A percentile compares a stretch with the other conserved stretches of the same genome.
These are phyloP conservation scores for Aphis gossypii DNA, from an alignment of 1,140 invertebrate genomes.

Conservation along the genomic window DNA sequence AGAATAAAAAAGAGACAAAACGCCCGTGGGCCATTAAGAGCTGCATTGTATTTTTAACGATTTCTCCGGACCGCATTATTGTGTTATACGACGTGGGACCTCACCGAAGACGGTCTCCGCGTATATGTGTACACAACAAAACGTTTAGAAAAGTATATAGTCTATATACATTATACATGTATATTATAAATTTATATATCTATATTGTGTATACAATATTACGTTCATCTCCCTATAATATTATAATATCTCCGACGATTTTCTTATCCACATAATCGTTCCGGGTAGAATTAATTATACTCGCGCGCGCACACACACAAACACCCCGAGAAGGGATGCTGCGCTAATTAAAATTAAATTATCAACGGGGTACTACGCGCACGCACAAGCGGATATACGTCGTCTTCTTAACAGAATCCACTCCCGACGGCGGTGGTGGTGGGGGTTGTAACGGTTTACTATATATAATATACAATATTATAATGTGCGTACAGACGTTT, in stretches of 20 bases:
- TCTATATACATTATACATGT: too few species aligned
- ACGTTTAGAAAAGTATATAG: conserved; percentile 39
- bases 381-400: neutral
- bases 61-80: conserved; percentile 40
- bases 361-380: neutral
- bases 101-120: neutral
- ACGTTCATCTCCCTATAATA: neutral
- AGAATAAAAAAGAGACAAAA: neutral
- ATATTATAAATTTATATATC: neutral
- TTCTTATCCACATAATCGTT: conserved; percentile 21
- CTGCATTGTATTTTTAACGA: conserved; percentile 40
- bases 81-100: conserved; percentile 23
- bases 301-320: too few species aligned
- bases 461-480: neutral
- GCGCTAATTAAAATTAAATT: conserved; percentile 44
- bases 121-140: neutral
- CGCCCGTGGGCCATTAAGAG: conserved; percentile 24
- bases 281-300: conserved; percentile 36
- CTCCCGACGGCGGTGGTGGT: neutral
- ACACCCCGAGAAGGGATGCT: neutral
- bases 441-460: neutral
- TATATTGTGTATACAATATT: neutral
- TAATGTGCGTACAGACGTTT: conserved; percentile 15
- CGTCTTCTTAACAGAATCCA: neutral
- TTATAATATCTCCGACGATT: conserved; percentile 6